Evolutionary conservation across 1,140 invertebrate genomes (phyloP).

Genomic region (Drosophila lini): DNA sequence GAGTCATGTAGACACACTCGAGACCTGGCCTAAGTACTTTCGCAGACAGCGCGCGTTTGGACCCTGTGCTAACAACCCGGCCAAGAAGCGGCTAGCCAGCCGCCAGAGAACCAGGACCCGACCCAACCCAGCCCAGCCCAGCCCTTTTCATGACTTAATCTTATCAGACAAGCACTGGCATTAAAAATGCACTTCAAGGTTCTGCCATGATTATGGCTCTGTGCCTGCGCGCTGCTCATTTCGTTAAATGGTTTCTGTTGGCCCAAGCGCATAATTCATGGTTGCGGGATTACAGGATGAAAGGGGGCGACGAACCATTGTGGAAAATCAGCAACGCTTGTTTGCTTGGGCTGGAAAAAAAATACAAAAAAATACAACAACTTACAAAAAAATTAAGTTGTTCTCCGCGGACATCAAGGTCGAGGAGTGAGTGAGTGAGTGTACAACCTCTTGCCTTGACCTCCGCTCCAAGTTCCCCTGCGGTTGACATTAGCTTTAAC

Average conservation of each 20-base stretch:
- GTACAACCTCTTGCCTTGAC: constrained; percentile 58
- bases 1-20: constrained; percentile 80
- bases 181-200: constrained; percentile 82
- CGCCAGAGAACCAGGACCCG: background rate
- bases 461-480: constrained; percentile 33
- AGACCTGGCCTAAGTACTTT: constrained; percentile 73
- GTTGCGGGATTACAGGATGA: constrained; percentile 71
- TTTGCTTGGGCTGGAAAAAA: constrained; percentile 30
- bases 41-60: constrained; percentile 52
- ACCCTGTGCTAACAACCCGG: constrained; percentile 35
- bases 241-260: constrained; percentile 75
- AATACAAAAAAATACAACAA: background rate
- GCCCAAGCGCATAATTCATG: constrained; percentile 69
- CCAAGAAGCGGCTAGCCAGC: constrained; percentile 9
- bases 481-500: constrained; percentile 23
- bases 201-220: constrained; percentile 71
- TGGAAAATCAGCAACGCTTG: constrained; percentile 79
- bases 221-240: constrained; percentile 56
- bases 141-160: constrained; percentile 79
- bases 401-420: constrained; percentile 70
- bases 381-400: constrained; percentile 71
- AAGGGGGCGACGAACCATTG: constrained; percentile 51
- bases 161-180: constrained; percentile 81
- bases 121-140: constrained; percentile 16
- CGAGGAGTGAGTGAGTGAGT: constrained; percentile 28